A percentile compares a stretch with the other conserved stretches of the same genome.
Conservation (phyloP, 1,140 invertebrate genomes). For the Berghia stephanieae region DNA sequence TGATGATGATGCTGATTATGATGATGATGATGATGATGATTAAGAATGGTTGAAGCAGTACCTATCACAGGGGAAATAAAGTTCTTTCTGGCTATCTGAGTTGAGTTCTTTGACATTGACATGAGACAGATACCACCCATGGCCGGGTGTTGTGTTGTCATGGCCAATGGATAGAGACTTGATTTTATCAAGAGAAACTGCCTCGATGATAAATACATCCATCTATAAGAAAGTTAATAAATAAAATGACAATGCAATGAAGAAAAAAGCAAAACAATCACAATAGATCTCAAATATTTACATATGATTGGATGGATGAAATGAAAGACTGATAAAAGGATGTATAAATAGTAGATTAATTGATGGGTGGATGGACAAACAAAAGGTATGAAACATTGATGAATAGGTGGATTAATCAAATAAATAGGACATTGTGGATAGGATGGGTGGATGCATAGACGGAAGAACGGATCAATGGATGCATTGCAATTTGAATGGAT, state of each 20-base stretch:
- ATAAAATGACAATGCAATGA: neutral
- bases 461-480: too few relatives aligned
- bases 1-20: neutral
- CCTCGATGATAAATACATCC: conserved; percentile 61
- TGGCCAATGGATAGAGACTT: conserved; percentile 60
- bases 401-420: too few relatives aligned
- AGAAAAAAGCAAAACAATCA: too few relatives aligned
- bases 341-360: too few relatives aligned
- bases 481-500: too few relatives aligned
- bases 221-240: conserved; percentile 40
- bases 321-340: too few relatives aligned
- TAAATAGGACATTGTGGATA: too few relatives aligned
- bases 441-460: too few relatives aligned
- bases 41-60: conserved; percentile 1
- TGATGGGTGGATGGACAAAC: too few relatives aligned
- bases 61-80: conserved; percentile 56
- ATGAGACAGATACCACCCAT: conserved; percentile 53
- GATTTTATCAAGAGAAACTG: conserved; percentile 56
- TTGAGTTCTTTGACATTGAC: conserved; percentile 47
- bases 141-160: conserved; percentile 48
- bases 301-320: too few relatives aligned
- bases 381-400: too few relatives aligned
- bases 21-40: neutral
- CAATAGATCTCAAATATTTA: too few relatives aligned
- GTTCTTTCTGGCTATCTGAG: conserved; percentile 37